Evolutionary conservation across 2,888 invertebrate genomes (phyloP).

Genomic region (Meghimatium bilineatum): DNA sequence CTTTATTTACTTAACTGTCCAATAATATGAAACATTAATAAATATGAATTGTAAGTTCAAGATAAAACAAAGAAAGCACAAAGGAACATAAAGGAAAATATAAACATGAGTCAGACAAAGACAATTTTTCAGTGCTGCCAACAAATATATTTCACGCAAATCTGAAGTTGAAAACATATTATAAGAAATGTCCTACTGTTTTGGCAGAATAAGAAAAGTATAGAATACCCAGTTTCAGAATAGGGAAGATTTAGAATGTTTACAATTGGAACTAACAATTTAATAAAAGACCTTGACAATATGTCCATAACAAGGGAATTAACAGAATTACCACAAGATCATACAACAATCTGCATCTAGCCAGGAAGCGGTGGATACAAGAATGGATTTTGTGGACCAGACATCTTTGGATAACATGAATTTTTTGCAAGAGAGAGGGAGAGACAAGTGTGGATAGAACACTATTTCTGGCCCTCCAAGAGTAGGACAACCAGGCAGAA

Average conservation of each 20-base stretch:
- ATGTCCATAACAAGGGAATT: neutral
- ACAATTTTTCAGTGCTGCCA: neutral
- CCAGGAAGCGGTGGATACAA: no score
- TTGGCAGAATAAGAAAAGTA: neutral
- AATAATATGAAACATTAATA: constrained; percentile 20
- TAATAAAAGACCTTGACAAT: neutral
- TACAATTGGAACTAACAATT: neutral
- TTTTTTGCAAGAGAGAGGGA: no score
- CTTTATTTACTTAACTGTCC: constrained; percentile 26
- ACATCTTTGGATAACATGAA: no score
- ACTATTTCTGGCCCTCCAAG: no score
- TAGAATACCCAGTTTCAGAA: neutral
- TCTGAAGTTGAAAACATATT: neutral
- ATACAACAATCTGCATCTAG: no score
- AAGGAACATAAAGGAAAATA: neutral
- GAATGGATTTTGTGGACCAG: no score
- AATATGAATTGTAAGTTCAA: constrained; percentile 7
- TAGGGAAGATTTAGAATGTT: neutral
- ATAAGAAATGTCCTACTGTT: neutral
- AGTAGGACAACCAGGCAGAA: no score
- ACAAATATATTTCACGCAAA: neutral
- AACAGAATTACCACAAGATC: no score
- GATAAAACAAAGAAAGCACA: neutral
- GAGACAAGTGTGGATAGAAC: no score
- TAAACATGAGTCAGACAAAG: neutral